Conservation (phyloP, 1,140 invertebrate species). For the Drosophila tsacasi region DNA sequence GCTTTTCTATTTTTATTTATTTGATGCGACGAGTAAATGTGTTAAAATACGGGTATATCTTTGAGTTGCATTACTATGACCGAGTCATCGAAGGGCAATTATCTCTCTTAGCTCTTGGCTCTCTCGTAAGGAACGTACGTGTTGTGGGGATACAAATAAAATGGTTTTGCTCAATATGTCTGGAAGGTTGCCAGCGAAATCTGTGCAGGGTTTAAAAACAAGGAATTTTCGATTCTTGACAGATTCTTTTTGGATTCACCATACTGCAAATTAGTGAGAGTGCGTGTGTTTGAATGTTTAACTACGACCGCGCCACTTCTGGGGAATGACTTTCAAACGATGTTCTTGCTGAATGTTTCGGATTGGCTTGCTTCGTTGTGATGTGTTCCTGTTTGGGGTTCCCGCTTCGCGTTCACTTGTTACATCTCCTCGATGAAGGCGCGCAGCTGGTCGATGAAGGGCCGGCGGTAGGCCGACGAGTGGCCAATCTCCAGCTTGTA, state of each 20-base stretch:
- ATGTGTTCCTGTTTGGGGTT: conserved; percentile 21
- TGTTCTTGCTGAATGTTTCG: conserved; percentile 20
- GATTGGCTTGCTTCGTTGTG: conserved; percentile 37
- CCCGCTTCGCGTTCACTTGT: conserved; percentile 9
- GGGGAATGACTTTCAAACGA: conserved; percentile 15
- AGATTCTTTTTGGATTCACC: conserved; percentile 24
- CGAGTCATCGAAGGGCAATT: conserved; percentile 35
- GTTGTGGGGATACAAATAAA: conserved; percentile 39
- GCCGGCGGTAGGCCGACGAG: conserved; percentile 28
- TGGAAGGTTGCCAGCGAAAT: conserved; percentile 19
- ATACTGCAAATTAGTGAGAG: conserved; percentile 29
- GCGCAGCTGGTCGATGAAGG: conserved; percentile 55
- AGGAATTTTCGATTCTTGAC: conserved; percentile 41
- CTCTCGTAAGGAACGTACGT: conserved; percentile 46
- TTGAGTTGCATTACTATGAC: conserved; percentile 39
- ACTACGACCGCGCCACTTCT: conserved; percentile 39
- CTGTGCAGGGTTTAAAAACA: conserved; percentile 44
- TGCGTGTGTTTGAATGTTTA: neutral
- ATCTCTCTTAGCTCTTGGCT: conserved; percentile 8
- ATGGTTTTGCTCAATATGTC: conserved; percentile 17
- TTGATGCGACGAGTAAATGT: conserved; percentile 27
- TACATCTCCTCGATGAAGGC: conserved; percentile 65
- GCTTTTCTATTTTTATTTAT: conserved; percentile 40
- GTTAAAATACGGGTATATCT: conserved; percentile 29
- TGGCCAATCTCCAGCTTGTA: conserved; percentile 60